Base-by-base conservation (phyloP, 2,888 invertebrate genomes). In the Parnassius orleans region DNA sequence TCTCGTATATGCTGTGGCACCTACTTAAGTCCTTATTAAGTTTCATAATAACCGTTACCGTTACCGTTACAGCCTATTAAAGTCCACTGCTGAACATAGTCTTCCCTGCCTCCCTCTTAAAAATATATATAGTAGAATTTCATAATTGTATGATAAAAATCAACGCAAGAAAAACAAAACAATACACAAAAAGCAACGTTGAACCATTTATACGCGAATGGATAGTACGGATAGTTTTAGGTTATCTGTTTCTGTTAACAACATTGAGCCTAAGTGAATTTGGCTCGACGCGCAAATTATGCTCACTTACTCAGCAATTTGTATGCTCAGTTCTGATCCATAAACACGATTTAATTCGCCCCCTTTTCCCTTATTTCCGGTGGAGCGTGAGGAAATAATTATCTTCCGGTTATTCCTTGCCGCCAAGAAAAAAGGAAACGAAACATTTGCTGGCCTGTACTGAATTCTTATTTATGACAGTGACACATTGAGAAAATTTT, bases 401-500 rank as follows among this genome's bases (percentile, higher is more conserved):
- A 71, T 69, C 66, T 68, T 69, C 67, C 65, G 69, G 65, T 69
- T 66, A 67, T 65, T 67, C 64, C 66, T 59, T 50, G 55, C 47
- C 55, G 55, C 42, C 65, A 67, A 60, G 68, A 66, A 71, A 71
- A 71, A 71, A 68, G 66, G 69, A 68, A 63, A 55, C 59, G 43
- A 58, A 63, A 63, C 58, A 55, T 52, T 59, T 12, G 55, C 55
- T 50, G 12, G 15, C 33, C 43, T 48, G 44, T 54, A 51, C 51
- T 33, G 58, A 57, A 57, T 54, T 44, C 54, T 56, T 19, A 44
- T n/a, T 59, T 52, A 55, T 19, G 58, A 14, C 47, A n/a, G 58
- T 53, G 58, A 1, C 15, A 55, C 59, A 59, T 51, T 46, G 42
- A 50, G 43, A 3, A 3, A 12, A 46, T 1, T n/a, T 46, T 46